Percentiles rank a stretch among this genome's conserved stretches.
These are phyloP conservation scores for Agelaius tricolor DNA, from an alignment of 2,113 vertebrate species.

Conservation along the genomic window DNA sequence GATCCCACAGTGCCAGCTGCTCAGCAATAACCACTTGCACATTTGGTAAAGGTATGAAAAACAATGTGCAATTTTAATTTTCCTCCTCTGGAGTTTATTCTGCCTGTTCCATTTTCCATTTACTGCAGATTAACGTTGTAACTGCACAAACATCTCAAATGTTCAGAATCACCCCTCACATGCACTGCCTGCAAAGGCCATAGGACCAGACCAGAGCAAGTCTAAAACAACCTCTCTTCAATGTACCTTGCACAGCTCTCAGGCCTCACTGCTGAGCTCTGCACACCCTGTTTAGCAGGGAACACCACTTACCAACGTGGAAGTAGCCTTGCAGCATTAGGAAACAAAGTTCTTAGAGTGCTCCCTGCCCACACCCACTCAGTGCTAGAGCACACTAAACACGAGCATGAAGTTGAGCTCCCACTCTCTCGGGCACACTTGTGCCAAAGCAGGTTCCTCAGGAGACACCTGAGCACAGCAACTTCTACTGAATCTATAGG, in stretches of 20 bases:
- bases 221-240: neutral
- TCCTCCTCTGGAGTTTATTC: neutral
- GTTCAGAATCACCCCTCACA: neutral
- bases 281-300: neutral
- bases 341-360: neutral
- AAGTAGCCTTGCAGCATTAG: neutral
- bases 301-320: neutral
- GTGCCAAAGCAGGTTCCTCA: neutral
- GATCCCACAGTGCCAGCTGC: neutral
- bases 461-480: accelerated
- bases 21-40: neutral
- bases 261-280: neutral
- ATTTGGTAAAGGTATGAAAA: neutral
- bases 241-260: accelerated
- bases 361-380: neutral
- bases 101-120: neutral
- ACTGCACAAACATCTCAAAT: neutral
- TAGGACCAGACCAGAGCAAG: neutral
- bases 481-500: neutral
- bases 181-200: neutral
- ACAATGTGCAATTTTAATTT: neutral
- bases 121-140: neutral
- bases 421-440: neutral
- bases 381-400: accelerated
- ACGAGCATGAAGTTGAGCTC: neutral